Evolutionary conservation across 2,888 invertebrate species (phyloP).

Genomic region (Cephus runcator): DNA sequence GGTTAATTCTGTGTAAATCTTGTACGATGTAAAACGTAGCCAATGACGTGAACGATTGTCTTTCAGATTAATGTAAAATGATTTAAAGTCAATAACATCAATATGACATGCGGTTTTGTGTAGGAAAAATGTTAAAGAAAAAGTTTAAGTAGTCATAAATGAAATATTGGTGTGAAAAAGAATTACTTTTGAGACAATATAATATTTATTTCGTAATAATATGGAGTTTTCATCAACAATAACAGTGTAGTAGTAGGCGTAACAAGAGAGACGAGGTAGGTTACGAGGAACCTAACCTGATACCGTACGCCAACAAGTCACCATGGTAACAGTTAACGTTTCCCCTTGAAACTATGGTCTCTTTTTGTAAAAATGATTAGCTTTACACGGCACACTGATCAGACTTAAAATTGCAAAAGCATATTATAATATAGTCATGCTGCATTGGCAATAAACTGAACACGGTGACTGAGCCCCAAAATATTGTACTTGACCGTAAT

Average conservation of each 20-base stretch:
- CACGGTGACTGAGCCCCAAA: background rate
- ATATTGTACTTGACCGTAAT: background rate
- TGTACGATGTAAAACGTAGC: background rate
- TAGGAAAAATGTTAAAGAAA: background rate
- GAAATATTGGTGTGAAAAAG: background rate
- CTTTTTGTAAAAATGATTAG: background rate
- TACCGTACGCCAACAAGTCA: constrained; percentile 62
- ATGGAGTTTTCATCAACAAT: constrained; percentile 64
- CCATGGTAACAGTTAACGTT: constrained; percentile 27
- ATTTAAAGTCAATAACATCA: too few species aligned
- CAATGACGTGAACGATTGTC: too few species aligned
- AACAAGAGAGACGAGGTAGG: constrained; percentile 65
- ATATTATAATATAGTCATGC: background rate
- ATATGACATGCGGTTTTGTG: too few species aligned
- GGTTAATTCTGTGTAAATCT: background rate
- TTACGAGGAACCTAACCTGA: constrained; percentile 60
- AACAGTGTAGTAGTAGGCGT: constrained; percentile 64
- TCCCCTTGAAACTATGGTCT: background rate
- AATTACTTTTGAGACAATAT: constrained; percentile 59
- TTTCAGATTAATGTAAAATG: too few species aligned
- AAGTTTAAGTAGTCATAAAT: background rate
- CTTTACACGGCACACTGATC: background rate
- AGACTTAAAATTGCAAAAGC: background rate
- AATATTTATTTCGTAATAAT: constrained; percentile 63
- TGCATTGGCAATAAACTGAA: background rate